Evolutionary conservation across 1,140 invertebrate genomes (phyloP).

Genomic region (Pinna nobilis): DNA sequence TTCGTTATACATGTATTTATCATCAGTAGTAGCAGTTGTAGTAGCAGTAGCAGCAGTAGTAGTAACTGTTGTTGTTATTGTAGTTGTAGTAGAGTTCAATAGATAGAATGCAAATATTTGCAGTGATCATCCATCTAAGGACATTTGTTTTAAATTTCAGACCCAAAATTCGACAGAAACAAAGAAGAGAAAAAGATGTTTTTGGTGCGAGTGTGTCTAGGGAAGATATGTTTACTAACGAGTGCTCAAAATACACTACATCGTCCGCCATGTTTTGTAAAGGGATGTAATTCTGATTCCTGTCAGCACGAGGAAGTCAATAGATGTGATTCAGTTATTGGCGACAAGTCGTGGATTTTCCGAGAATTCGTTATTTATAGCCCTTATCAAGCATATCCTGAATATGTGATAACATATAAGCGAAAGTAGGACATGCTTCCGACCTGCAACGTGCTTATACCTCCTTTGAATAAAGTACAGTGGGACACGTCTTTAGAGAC

Average conservation of each 20-base stretch:
- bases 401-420: constrained; percentile 20
- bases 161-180: constrained; percentile 16
- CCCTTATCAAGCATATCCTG: constrained; percentile 14
- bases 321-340: constrained; percentile 18
- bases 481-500: too few relatives aligned
- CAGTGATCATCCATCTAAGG: too few relatives aligned
- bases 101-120: too few relatives aligned
- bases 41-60: too few relatives aligned
- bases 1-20: too few relatives aligned
- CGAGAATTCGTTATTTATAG: constrained; percentile 25
- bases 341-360: constrained; percentile 24
- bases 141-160: constrained; percentile 20
- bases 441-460: too few relatives aligned
- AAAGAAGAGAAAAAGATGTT: constrained; percentile 43
- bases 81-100: too few relatives aligned
- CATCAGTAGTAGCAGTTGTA: too few relatives aligned
- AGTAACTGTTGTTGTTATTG: too few relatives aligned
- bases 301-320: background rate
- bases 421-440: background rate
- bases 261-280: constrained; percentile 42
- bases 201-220: constrained; percentile 39
- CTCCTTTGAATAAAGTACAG: too few relatives aligned
- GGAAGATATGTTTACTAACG: constrained; percentile 36
- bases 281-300: constrained; percentile 13
- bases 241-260: constrained; percentile 16